phyloP scores from a whole-genome alignment of 2,888 invertebrate genomes.

The Drosophila picticornis region DNA sequence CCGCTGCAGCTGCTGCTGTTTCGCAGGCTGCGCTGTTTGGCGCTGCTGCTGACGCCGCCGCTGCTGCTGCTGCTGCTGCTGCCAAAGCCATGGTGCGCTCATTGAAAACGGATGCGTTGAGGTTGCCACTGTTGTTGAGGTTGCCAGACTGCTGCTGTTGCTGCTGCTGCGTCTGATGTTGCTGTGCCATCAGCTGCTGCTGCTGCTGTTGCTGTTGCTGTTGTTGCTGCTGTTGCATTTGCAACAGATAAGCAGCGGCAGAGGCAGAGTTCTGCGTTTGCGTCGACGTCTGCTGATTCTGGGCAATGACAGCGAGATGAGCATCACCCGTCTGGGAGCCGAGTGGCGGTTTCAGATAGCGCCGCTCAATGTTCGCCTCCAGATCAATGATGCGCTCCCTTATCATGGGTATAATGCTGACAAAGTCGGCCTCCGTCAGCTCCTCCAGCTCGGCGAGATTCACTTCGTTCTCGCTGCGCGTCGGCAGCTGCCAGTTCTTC shows the following conservation, averaged over 20 bases:
- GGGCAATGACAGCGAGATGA: slow-evolving; percentile 87
- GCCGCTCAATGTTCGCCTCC: slow-evolving; percentile 95
- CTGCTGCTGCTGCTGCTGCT: slow-evolving; percentile 68
- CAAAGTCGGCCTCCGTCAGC: slow-evolving; percentile 85
- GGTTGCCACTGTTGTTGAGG: slow-evolving; percentile 59
- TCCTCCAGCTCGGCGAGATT: slow-evolving; percentile 86
- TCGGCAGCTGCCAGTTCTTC: slow-evolving; percentile 94
- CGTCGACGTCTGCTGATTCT: slow-evolving; percentile 85
- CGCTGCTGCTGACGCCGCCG: slow-evolving; percentile 55
- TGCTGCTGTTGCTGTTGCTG: slow-evolving; percentile 80
- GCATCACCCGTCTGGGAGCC: slow-evolving; percentile 88
- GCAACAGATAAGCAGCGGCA: slow-evolving; percentile 83
- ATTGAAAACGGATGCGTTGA: slow-evolving; percentile 79
- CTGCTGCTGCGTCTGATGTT: slow-evolving; percentile 68
- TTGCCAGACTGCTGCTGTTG: slow-evolving; percentile 67
- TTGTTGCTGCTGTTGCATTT: slow-evolving; percentile 81
- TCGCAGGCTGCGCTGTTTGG: slow-evolving; percentile 35
- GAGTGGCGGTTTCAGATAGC: slow-evolving; percentile 97
- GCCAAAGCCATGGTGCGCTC: slow-evolving; percentile 82
- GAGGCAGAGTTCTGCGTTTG: slow-evolving; percentile 85
- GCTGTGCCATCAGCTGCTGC: slow-evolving; percentile 71
- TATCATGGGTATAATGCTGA: slow-evolving; percentile 87
- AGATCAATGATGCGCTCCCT: slow-evolving; percentile 91
- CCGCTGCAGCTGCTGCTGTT: slow-evolving; percentile 37
- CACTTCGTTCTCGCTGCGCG: slow-evolving; percentile 86